Base-by-base conservation (phyloP, 2,888 invertebrate species). In the Empis livida region DNA sequence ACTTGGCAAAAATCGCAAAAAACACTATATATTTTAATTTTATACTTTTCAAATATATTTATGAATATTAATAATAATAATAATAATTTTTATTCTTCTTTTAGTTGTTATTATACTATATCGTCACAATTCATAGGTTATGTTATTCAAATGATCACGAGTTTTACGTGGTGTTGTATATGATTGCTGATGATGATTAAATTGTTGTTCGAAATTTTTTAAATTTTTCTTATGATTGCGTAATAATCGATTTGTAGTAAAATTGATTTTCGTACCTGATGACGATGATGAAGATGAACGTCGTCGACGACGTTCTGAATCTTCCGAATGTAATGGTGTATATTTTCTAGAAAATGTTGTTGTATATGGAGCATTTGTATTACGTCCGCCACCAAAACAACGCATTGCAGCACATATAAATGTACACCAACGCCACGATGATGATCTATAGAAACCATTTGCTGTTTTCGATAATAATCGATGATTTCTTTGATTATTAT, bases 121-220 rank as follows among this genome's bases (percentile, higher is more conserved):
- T 58, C 62, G 68, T 68, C 68, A 68, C 68, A 68, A 68, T 56
- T 68, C 68, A 53, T 67, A 68, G 5, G 65, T 66, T 38, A 68
- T 62, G 51, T 67, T 68, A 49, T 67, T 68, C 58, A 67, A 57
- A 54, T 67, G 64, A 54, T 67, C 67, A 50, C 67, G 64, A 45
- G 63, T 63, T 53, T 63, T 65, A 42, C 66, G 61, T 46, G 67
- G 57, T 49, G 62, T 64, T 23, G 44, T 27, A 50, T 64, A 66
- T 40, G 62, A 60, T 31, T 64, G 64, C n/a, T 35, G 35, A n/a
- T 20, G 23, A 23, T 10, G 8, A 14, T 35, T 35, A 35, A n/a
- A 35, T 35, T 13, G 35, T 13, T 35, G 13, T 35, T 35, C 35
- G 5, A n/a, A 5, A 27, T 27, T 27, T 41, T 41, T 20, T n/a